Evolutionary conservation across 2,797 vertebrate species (phyloP).

Genomic region (Xenops minutus): DNA sequence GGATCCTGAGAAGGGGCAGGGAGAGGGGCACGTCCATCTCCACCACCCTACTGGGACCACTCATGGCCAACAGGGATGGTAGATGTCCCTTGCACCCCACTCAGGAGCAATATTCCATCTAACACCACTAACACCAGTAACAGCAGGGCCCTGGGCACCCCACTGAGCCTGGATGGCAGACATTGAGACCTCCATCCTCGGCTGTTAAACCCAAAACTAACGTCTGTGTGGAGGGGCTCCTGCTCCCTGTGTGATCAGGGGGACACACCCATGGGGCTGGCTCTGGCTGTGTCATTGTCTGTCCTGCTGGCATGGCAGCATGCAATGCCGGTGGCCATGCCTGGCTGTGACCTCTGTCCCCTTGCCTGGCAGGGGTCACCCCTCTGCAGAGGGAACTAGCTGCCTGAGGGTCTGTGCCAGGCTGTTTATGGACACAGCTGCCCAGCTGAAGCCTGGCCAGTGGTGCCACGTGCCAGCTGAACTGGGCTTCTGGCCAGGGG

Average conservation of each 20-base stretch:
- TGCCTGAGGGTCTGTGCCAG: accelerated
- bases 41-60: not conserved
- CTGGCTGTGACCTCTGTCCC: not conserved
- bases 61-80: accelerated
- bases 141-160: not conserved
- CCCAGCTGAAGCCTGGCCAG: not conserved
- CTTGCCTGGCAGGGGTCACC: not conserved
- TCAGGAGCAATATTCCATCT: not conserved
- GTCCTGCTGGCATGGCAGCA: not conserved
- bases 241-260: not conserved
- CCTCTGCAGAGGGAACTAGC: not conserved
- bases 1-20: accelerated
- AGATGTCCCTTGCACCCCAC: not conserved
- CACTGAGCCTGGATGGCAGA: not conserved
- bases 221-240: not conserved
- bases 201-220: constrained; percentile 12
- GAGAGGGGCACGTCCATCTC: not conserved
- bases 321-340: accelerated
- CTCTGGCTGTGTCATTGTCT: not conserved
- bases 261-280: accelerated
- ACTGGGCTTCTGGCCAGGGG: not conserved
- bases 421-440: constrained; percentile 13
- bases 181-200: not conserved
- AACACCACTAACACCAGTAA: constrained; percentile 56
- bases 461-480: not conserved